Evolutionary conservation across 2,113 vertebrate genomes (phyloP), one percentile per base, ranked within the genome.

Genomic region (Stigmatopora argus): DNA sequence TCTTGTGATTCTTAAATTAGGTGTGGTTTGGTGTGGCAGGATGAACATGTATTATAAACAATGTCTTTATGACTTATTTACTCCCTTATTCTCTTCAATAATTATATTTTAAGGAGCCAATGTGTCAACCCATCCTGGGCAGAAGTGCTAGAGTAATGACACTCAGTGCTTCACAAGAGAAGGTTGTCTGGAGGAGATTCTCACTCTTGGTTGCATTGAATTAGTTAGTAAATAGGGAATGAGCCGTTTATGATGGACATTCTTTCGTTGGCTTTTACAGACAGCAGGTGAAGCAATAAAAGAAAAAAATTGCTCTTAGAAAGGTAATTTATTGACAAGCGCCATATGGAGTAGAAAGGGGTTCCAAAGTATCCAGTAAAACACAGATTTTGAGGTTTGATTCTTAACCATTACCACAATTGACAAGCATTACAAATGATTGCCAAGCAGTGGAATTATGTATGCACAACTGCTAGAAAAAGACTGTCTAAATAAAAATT

Each of bases 271-370:
- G 74, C 62, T 81, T 87, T 87, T 78, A 79, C 70, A 77, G 78
- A 77, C 84, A 35, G 62, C 78, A 91, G 83, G 86, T 86, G 88
- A 84, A 74, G 46, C 77, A 81, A 83, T 83, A 86, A 85, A 83
- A 71, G 65, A 82, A 83, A 31, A 61, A 66, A 60, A 68, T 65
- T 66, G 44, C 73, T 66, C 77, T 55, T 74, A 78, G 52, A 86
- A 87, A 11, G 56, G 72, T 71, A 90, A 71, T 82, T 86, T 65
- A 87, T 89, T 84, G 75, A 44, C 62, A 87, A 81, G 75, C 0
- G 0, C 49, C 65, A 64, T 72, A 62, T 77, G 73, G 35, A 72
- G 79, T 59, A 78, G 68, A 70, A 78, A 75, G 69, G 12, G 38
- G 52, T 64, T 77, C 62, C 78, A 73, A 62, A 84, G 83, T 67